Conservation (phyloP, 1,140 invertebrate species). For the Drosophila ogumai region DNA sequence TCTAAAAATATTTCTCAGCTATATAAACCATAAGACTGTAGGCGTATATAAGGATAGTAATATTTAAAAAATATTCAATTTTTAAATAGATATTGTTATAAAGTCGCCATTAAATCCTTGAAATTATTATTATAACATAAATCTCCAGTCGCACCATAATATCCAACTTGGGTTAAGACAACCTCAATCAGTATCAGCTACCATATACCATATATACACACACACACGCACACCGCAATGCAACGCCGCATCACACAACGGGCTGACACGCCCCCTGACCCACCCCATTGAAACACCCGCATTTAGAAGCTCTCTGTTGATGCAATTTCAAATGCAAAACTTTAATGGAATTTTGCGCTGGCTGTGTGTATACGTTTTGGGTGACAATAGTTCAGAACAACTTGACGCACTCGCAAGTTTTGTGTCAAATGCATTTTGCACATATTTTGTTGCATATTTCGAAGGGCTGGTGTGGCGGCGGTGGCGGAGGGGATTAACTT, state of each 20-base stretch:
- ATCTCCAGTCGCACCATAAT: not conserved
- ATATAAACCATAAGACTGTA: too few relatives aligned
- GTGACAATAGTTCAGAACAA: conserved; percentile 67
- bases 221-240: conserved; percentile 21
- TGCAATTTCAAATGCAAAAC: conserved; percentile 79
- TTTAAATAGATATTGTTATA: too few relatives aligned
- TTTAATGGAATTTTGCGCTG: conserved; percentile 73
- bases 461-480: not conserved
- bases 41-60: too few relatives aligned
- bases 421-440: conserved; percentile 65
- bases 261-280: conserved; percentile 7
- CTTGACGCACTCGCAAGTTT: conserved; percentile 60
- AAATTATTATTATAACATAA: not conserved
- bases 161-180: conserved; percentile 45
- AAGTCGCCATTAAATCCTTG: too few relatives aligned
- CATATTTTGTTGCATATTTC: conserved; percentile 51
- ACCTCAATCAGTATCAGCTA: conserved; percentile 56
- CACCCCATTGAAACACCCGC: conserved; percentile 20
- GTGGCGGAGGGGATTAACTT: conserved; percentile 11
- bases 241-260: conserved; percentile 40
- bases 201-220: conserved; percentile 6
- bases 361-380: conserved; percentile 13
- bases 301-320: conserved; percentile 47
- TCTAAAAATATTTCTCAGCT: too few relatives aligned
- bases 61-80: too few relatives aligned